Base-by-base conservation (phyloP, 2,888 invertebrate species). In the Pyrocoelia pectoralis region DNA sequence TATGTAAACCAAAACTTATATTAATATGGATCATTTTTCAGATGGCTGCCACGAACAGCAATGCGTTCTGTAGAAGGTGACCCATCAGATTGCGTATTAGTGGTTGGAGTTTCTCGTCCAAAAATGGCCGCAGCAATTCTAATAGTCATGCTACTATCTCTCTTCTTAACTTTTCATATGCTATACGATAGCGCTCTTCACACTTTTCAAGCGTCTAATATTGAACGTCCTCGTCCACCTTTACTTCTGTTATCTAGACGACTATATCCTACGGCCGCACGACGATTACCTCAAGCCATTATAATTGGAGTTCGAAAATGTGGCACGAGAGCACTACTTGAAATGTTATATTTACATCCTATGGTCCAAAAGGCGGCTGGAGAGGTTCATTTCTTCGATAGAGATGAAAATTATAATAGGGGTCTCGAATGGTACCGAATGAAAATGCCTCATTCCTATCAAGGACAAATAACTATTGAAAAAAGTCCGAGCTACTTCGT, bases 401-500 rank as follows among this genome's bases (percentile, higher is more conserved):
- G 95, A 56, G 94, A 94, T 77, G 94, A 94, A 74, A 96, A 96
- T 80, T 98, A 97, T 81, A 88, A 89, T 56, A 87, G 90, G 68
- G 98, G 98, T 0, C 84, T 97, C 63, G 95, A 97, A 66, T 98
- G 98, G 98, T 98, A 98, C 82, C 84, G 93, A 64, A 89, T 89
- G 77, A 93, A 94, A 80, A 97, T 98, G 97, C 97, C 97, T 9
- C 90, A 92, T 76, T 95, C 97, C 1, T 93, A 92, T 81, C 89
- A 90, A 68, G 93, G 94, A 43, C 97, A 97, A 82, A 91, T 97
- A 71, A 97, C 97, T 58, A 93, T 97, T 73, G 98, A 98, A 82
- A 98, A 99, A 83, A 97, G 96, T 74, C 98, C 98, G 3, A 95
- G 96, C 75, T 98, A 98, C 83, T 98, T 98, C 83, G 95, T 97